Percentiles rank a stretch among this genome's conserved stretches.
Evolutionary conservation across 2,797 vertebrate genomes (phyloP).

Genomic region (Neopelma chrysocephalum): DNA sequence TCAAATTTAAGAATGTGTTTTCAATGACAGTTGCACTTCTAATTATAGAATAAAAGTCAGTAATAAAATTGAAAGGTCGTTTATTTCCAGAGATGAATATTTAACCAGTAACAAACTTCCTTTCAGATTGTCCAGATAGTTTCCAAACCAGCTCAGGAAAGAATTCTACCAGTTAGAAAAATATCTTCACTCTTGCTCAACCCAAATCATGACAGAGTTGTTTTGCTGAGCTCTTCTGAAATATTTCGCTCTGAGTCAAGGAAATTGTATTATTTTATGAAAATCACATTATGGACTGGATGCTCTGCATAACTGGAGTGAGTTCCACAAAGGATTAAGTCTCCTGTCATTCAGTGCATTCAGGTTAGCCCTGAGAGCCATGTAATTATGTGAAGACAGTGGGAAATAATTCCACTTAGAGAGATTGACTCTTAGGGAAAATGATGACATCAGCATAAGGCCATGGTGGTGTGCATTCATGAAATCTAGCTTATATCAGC

Average conservation of each 20-base stretch:
- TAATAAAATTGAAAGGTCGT: not conserved
- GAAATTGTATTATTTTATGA: not conserved
- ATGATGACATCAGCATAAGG: not conserved
- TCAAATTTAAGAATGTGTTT: not conserved
- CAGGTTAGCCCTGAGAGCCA: not conserved
- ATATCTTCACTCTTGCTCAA: not conserved
- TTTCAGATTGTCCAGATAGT: not conserved
- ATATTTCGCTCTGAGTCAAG: not conserved
- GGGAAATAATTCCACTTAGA: not conserved
- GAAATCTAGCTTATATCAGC: not conserved
- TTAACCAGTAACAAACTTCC: not conserved
- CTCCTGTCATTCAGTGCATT: not conserved
- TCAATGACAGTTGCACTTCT: not conserved
- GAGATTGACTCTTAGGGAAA: not conserved
- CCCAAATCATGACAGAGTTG: not conserved
- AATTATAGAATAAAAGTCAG: not conserved
- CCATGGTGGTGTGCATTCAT: not conserved
- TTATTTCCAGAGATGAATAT: slow-evolving; percentile 1
- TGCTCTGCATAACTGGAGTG: not conserved
- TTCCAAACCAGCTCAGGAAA: not conserved
- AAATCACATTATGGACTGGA: not conserved
- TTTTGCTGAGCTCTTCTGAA: not conserved
- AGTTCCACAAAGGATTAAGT: not conserved
- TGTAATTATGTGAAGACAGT: not conserved
- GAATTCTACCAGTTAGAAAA: not conserved